Evolutionary conservation across 2,888 invertebrate species (phyloP), one percentile per base, ranked within the genome.

Genomic region (Cataglyphis rosenhaueri): DNA sequence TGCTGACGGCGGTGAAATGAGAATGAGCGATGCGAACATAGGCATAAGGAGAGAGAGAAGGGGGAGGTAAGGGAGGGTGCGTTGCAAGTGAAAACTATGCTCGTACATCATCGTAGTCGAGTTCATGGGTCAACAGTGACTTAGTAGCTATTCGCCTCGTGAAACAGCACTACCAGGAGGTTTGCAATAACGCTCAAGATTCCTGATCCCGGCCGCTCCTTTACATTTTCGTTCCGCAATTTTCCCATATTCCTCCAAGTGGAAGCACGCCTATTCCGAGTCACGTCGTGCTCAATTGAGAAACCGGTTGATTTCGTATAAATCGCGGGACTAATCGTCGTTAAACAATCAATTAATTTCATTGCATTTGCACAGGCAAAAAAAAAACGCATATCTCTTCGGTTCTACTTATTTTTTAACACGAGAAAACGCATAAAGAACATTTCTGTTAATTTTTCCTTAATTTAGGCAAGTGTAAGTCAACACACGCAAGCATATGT

Each of bases 121-220:
- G 87, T 90, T 91, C 91, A 85, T 86, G 89, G 92, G 91, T 91
- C 91, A 89, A 88, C 88, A 87, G 91, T 89, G 91, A 92, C 92
- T 92, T 92, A 91, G 88, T 90, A 87, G 91, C 89, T 87, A 86
- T 89, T 89, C 87, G 59, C 85, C 88, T 89, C 87, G 86, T 88
- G 88, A 91, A 92, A 91, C 91, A 91, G 89, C 84, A 85, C 84
- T 79, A 85, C 85, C 81, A 79, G 88, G 85, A 86, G 85, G 84
- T 84, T 84, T 48, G 55, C 48, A 64, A 74, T 75, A 83, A 85
- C 78, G 74, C 75, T 83, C 62, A 85, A 85, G 59, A 66, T 41
- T 65, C 25, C 44, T 21, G 44, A 79, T 71, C 59, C 48, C 35
- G 5, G 18, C 44, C 57, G 15, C 21, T 78, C 32, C 70, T 59